phyloP scores from a whole-genome alignment of 2,113 vertebrate species.

The Sorex fumeus region DNA sequence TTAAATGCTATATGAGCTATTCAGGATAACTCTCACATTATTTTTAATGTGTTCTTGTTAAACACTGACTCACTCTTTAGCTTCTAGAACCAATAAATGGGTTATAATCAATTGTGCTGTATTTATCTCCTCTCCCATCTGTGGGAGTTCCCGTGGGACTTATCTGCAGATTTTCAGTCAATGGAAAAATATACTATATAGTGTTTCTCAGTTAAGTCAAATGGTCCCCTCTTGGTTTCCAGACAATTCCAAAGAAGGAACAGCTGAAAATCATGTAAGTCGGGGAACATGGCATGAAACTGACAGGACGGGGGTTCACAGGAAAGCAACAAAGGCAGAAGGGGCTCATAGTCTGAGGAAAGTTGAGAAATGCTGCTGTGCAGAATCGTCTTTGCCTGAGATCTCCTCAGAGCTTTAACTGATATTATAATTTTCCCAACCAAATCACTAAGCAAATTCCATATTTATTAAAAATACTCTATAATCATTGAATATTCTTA shows the following conservation, averaged over 20 bases:
- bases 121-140: conserved; percentile 55
- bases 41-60: conserved; percentile 72
- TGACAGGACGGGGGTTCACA: no score
- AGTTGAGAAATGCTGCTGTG: no score
- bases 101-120: conserved; percentile 80
- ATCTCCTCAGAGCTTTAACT: conserved; percentile 28
- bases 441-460: conserved; percentile 62
- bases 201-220: conserved; percentile 28
- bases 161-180: conserved; percentile 70
- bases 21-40: conserved; percentile 68
- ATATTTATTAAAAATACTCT: conserved; percentile 30
- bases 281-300: no score
- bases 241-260: conserved; percentile 53
- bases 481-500: not conserved
- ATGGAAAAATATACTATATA: not conserved
- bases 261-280: no score
- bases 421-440: conserved; percentile 69
- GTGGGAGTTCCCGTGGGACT: conserved; percentile 61
- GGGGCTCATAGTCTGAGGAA: no score
- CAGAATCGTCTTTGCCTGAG: conserved; percentile 57
- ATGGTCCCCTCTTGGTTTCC: conserved; percentile 54
- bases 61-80: conserved; percentile 77
- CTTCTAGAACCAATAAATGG: conserved; percentile 74
- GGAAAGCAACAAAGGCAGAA: no score
- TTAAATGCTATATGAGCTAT: not conserved